phyloP scores from a whole-genome alignment of 2,113 vertebrate genomes.

The Stomatorhinus ivindoensis region DNA sequence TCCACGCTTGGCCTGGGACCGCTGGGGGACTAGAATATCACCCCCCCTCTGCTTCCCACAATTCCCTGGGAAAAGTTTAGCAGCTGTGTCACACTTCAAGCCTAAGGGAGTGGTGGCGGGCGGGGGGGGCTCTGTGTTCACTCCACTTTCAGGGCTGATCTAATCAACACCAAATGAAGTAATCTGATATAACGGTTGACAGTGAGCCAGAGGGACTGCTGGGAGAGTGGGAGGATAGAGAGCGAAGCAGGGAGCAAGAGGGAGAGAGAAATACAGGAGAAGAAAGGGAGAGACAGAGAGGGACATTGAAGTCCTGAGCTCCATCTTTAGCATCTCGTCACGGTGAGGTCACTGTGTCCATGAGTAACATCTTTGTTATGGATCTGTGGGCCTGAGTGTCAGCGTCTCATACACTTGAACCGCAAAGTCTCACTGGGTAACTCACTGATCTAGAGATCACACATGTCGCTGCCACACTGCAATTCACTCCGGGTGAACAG shows the following conservation, averaged over 20 bases:
- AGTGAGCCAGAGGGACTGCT: background rate
- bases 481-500: background rate
- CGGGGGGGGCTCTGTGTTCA: background rate
- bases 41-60: background rate
- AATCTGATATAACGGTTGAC: slow-evolving; percentile 20
- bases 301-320: slow-evolving; percentile 19
- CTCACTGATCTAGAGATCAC: background rate
- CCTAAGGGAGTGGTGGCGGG: background rate
- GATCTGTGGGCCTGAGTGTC: slow-evolving; percentile 12
- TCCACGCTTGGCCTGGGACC: background rate
- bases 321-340: slow-evolving; percentile 22
- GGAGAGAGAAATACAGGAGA: background rate
- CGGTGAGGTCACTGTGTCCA: slow-evolving; percentile 25
- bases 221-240: background rate
- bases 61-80: background rate
- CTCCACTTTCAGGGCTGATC: slow-evolving; percentile 22
- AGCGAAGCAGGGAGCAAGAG: background rate
- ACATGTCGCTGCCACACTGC: background rate
- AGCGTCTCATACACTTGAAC: background rate
- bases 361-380: slow-evolving; percentile 8
- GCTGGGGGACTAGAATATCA: slow-evolving; percentile 14
- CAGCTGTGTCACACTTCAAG: background rate
- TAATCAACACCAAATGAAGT: slow-evolving; percentile 24
- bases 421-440: background rate
- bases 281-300: slow-evolving; percentile 3